Evolutionary conservation across 2,888 invertebrate species (phyloP).

Genomic region (Parthenolecanium corni): DNA sequence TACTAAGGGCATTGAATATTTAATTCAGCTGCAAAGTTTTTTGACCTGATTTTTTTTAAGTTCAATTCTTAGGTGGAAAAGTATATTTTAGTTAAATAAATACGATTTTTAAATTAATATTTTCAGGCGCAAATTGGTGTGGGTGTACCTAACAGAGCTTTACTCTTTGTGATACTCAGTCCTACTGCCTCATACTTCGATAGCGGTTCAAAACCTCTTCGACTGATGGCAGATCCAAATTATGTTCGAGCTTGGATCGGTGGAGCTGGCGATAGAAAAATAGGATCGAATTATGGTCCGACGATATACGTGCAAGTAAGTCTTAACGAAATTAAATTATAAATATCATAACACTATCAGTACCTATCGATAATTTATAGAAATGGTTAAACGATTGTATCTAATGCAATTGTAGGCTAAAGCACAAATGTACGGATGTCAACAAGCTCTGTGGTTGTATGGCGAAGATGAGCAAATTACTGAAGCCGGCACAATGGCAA

Average conservation of each 20-base stretch:
- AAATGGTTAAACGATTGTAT: not conserved
- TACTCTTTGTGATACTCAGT: conserved; percentile 80
- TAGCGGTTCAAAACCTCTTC: conserved; percentile 53
- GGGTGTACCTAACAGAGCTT: conserved; percentile 69
- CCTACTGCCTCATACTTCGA: conserved; percentile 90
- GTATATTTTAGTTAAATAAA: too few relatives aligned
- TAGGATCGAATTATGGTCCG: conserved; percentile 88
- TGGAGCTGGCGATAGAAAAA: conserved; percentile 87
- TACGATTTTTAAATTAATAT: not conserved
- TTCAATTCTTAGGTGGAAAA: too few relatives aligned
- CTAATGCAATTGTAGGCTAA: conserved; percentile 17
- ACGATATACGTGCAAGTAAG: conserved; percentile 60
- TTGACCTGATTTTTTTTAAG: too few relatives aligned
- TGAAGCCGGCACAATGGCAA: conserved; percentile 98
- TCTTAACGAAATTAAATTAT: not conserved
- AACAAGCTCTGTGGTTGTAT: conserved; percentile 93
- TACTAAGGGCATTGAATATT: too few relatives aligned
- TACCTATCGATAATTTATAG: too few relatives aligned
- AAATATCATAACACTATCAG: too few relatives aligned
- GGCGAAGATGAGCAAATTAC: conserved; percentile 87
- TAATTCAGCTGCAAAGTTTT: too few relatives aligned
- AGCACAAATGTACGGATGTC: conserved; percentile 53
- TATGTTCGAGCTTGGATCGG: conserved; percentile 81
- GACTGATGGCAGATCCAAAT: conserved; percentile 81
- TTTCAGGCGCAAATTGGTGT: conserved; percentile 85